Conservation (phyloP, 1,140 invertebrate species). For the Drosophila bipectinata region DNA sequence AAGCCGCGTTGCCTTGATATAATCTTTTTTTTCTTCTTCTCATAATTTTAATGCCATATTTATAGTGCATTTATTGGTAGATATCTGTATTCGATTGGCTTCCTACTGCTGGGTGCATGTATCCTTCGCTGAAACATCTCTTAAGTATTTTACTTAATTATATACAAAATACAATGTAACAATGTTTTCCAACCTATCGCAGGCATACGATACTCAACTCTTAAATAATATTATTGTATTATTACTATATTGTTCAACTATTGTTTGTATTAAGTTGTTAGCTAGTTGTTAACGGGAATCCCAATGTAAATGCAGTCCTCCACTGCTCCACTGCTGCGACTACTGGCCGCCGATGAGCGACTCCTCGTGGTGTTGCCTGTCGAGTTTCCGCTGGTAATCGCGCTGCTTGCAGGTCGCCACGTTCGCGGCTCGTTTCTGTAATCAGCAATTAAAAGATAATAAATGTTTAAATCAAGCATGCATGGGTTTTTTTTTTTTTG, state of each 20-base stretch:
- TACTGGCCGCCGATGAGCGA: slow-evolving; percentile 69
- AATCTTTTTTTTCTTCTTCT: slow-evolving; percentile 45
- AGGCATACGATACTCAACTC: slow-evolving; percentile 7
- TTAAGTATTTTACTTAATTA: slow-evolving; percentile 63
- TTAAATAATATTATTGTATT: slow-evolving; percentile 16
- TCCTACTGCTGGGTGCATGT: slow-evolving; percentile 40
- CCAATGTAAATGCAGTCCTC: slow-evolving; percentile 37
- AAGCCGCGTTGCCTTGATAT: slow-evolving; percentile 41
- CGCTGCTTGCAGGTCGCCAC: slow-evolving; percentile 76
- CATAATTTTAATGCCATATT: slow-evolving; percentile 30
- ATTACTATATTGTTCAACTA: slow-evolving; percentile 31
- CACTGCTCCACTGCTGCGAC: slow-evolving; percentile 17
- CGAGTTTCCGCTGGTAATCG: slow-evolving; percentile 73
- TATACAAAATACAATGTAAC: slow-evolving; percentile 31
- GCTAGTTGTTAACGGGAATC: slow-evolving; percentile 34
- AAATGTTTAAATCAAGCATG: slow-evolving; percentile 34
- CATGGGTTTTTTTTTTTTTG: slow-evolving; percentile 24
- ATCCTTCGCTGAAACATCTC: slow-evolving; percentile 50
- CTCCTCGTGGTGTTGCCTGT: slow-evolving; percentile 80
- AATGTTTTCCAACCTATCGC: slow-evolving; percentile 20
- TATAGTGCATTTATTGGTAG: slow-evolving; percentile 44
- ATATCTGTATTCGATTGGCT: slow-evolving; percentile 29
- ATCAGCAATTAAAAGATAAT: slow-evolving; percentile 53
- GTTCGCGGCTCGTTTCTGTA: slow-evolving; percentile 78
- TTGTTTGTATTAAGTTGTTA: slow-evolving; percentile 39